phyloP scores from a whole-genome alignment of 2,797 vertebrate species.

The Poeciliopsis presidionis region DNA sequence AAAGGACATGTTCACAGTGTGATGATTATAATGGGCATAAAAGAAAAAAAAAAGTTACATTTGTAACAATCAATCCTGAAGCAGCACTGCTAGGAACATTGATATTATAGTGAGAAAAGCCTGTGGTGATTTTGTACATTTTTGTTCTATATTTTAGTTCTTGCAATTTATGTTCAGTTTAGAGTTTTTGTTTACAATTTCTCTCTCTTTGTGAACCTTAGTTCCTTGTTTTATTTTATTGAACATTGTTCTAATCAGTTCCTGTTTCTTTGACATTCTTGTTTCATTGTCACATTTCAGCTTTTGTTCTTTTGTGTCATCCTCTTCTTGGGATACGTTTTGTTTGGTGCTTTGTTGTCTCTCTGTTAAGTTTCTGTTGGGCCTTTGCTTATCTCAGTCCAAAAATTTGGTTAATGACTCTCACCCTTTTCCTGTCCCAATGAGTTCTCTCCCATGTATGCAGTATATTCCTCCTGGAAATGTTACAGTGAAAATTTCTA shows the following conservation, averaged over 20 bases:
- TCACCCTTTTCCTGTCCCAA: neutral
- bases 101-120: neutral
- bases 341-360: neutral
- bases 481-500: constrained; percentile 10
- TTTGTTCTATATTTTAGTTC: neutral
- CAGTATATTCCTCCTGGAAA: neutral
- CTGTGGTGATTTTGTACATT: neutral
- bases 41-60: neutral
- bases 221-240: neutral
- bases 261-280: neutral
- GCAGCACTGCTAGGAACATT: neutral
- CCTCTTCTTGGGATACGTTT: neutral
- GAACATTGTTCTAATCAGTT: neutral
- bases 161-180: neutral
- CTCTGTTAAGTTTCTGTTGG: neutral
- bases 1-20: neutral
- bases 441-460: neutral
- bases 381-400: neutral
- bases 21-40: neutral
- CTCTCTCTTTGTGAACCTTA: neutral
- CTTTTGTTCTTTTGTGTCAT: neutral
- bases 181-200: neutral
- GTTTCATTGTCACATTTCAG: neutral
- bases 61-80: neutral
- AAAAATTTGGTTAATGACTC: neutral